A percentile compares a stretch with the other conserved stretches of the same genome.
Conservation (phyloP, 1,140 invertebrate species). For the Venturia canescens region DNA sequence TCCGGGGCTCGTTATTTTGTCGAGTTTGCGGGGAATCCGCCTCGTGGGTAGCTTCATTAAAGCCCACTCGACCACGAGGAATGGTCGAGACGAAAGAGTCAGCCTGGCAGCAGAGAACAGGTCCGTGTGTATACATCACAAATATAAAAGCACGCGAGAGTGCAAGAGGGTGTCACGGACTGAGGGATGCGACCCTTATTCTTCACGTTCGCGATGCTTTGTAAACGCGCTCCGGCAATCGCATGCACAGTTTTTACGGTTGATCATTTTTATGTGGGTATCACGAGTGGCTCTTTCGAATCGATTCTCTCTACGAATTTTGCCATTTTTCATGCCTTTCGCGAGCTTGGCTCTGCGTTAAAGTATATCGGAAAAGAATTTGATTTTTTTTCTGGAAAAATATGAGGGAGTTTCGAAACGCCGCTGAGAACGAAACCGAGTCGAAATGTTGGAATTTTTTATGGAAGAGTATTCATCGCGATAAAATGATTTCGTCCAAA, state of each 20-base stretch:
- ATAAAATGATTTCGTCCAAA: no score
- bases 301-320: no score
- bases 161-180: not conserved
- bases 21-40: slow-evolving; percentile 56
- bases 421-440: no score
- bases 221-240: not conserved
- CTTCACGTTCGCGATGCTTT: not conserved
- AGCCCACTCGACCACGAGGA: slow-evolving; percentile 57
- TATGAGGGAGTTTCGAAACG: no score
- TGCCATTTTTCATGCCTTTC: no score
- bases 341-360: no score
- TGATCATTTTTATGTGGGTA: not conserved
- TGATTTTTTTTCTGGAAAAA: no score
- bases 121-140: not conserved
- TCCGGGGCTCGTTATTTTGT: slow-evolving; percentile 55
- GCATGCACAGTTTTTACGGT: not conserved
- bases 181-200: slow-evolving; percentile 12
- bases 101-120: slow-evolving; percentile 21
- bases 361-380: no score
- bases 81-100: slow-evolving; percentile 44
- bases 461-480: no score
- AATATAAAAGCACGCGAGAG: not conserved
- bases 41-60: slow-evolving; percentile 61
- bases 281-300: not conserved
- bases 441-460: no score